Evolutionary conservation across 2,113 vertebrate genomes (phyloP).

Genomic region (zebrafish (Danio rerio)): GRCz12tu NC_133191.1:25872001-25872500

Average conservation of each 20-base stretch:
- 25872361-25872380: slow-evolving; percentile 85
- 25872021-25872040: slow-evolving; percentile 15
- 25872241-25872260: slow-evolving; percentile 83
- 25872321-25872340: slow-evolving; percentile 82
- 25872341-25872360: slow-evolving; percentile 86
- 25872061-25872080: slow-evolving; percentile 83
- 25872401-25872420: slow-evolving; percentile 2
- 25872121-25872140: slow-evolving; percentile 86
- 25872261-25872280: slow-evolving; percentile 88
- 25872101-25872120: slow-evolving; percentile 71
- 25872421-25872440: neutral
- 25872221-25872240: neutral
- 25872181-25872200: neutral
- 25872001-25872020: neutral
- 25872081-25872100: slow-evolving; percentile 84
- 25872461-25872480: slow-evolving; percentile 77
- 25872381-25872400: slow-evolving; percentile 81
- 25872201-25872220: neutral
- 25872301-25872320: slow-evolving; percentile 83
- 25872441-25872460: slow-evolving; percentile 2
- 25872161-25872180: neutral
- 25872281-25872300: slow-evolving; percentile 85
- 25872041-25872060: slow-evolving; percentile 89
- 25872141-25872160: slow-evolving; percentile 86
- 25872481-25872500: slow-evolving; percentile 70